These are phyloP conservation scores for Spilogale gracilis DNA, from an alignment of 2,113 vertebrate species.

Conservation along the genomic window DNA sequence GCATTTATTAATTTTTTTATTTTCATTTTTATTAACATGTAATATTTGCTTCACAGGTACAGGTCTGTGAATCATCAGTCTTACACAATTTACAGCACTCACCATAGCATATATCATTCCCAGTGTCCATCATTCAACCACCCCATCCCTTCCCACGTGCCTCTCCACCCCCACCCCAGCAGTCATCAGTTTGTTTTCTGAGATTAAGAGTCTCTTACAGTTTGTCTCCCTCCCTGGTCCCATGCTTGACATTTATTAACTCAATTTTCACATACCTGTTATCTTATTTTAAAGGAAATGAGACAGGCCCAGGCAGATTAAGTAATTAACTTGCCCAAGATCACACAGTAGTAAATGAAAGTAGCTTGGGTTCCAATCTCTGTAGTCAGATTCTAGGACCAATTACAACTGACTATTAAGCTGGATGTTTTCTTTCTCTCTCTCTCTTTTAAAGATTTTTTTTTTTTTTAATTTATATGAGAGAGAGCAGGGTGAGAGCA, in stretches of 20 bases:
- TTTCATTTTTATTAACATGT: too few relatives aligned
- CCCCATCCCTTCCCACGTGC: too few relatives aligned
- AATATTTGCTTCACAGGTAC: too few relatives aligned
- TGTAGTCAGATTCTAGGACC: not conserved
- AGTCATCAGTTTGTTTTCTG: too few relatives aligned
- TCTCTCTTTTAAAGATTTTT: not conserved
- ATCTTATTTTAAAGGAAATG: constrained; percentile 53
- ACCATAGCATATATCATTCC: too few relatives aligned
- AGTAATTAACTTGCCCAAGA: not conserved
- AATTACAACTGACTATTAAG: not conserved
- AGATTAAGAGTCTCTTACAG: too few relatives aligned
- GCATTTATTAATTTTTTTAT: not conserved
- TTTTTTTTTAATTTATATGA: not conserved
- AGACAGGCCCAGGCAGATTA: not conserved
- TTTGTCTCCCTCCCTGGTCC: too few relatives aligned
- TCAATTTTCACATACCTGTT: not conserved
- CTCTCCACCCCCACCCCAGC: too few relatives aligned
- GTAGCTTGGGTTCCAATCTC: not conserved
- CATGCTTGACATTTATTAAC: constrained; percentile 10
- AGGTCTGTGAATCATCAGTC: too few relatives aligned
- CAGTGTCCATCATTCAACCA: too few relatives aligned
- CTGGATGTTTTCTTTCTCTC: not conserved
- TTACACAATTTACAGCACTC: too few relatives aligned
- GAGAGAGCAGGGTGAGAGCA: not conserved
- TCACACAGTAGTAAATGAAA: not conserved